A percentile compares a stretch with the other conserved stretches of the same genome.
Evolutionary conservation across 1,140 invertebrate species (phyloP).

Genomic region (Dinothrombium tinctorium): DNA sequence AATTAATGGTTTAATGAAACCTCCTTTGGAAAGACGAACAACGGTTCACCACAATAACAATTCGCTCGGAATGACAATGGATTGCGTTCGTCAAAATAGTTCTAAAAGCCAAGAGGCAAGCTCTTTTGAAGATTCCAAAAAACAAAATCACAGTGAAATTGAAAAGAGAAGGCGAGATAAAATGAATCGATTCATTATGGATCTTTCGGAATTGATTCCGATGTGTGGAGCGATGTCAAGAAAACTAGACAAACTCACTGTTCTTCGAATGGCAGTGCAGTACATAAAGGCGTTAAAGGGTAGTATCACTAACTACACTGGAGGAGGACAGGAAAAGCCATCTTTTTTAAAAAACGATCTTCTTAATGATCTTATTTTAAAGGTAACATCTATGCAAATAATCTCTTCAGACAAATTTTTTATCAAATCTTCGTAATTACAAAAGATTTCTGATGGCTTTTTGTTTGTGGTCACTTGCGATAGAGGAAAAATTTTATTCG

Average conservation of each 20-base stretch:
- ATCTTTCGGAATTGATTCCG: conserved; percentile 66
- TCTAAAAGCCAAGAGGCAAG: no score
- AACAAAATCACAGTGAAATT: conserved; percentile 81
- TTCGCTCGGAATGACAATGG: no score
- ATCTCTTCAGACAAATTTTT: no score
- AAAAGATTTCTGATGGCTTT: conserved; percentile 26
- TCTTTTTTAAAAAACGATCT: conserved; percentile 69
- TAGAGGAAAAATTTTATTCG: conserved; percentile 62
- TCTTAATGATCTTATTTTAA: conserved; percentile 50
- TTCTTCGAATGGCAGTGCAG: conserved; percentile 76
- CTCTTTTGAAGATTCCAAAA: no score
- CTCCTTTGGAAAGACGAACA: no score
- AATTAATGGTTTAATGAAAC: no score
- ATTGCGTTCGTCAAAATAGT: no score
- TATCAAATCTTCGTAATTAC: no score
- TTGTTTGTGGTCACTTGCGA: conserved; percentile 81
- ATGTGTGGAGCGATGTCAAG: conserved; percentile 78
- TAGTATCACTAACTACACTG: not conserved
- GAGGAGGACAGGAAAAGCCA: conserved; percentile 52
- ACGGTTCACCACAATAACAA: no score
- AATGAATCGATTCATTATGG: conserved; percentile 85
- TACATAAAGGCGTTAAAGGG: conserved; percentile 44
- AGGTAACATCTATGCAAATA: no score
- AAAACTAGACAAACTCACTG: conserved; percentile 78
- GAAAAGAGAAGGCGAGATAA: conserved; percentile 79